Evolutionary conservation across 2,888 invertebrate species (phyloP).

Genomic region (Acanthopleura granulata): DNA sequence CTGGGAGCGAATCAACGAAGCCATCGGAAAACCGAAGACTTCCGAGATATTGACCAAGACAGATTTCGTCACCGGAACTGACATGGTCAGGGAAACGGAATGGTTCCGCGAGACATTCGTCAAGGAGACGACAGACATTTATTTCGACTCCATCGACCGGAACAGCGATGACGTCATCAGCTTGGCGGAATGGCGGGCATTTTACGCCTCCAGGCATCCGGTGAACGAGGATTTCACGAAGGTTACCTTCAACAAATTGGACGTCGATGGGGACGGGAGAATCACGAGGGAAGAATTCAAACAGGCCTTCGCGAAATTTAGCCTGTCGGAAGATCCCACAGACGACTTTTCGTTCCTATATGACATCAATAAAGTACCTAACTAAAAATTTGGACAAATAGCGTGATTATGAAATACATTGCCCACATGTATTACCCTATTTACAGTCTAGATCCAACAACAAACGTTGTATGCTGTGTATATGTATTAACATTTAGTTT

Average conservation of each 20-base stretch:
- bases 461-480: too few species aligned
- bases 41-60: neutral
- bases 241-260: neutral
- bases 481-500: too few species aligned
- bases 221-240: neutral
- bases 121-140: neutral
- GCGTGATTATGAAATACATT: too few species aligned
- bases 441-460: too few species aligned
- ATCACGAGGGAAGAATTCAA: neutral
- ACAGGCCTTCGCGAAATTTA: neutral
- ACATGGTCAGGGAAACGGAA: neutral
- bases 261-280: neutral
- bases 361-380: neutral
- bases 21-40: neutral
- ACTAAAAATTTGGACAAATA: too few species aligned
- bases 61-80: neutral
- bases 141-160: neutral
- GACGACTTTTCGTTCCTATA: neutral
- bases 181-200: neutral
- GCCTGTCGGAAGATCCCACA: neutral
- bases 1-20: neutral
- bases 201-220: neutral
- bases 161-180: neutral
- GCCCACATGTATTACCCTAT: too few species aligned
- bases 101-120: constrained; percentile 4